Percentiles rank a stretch among this genome's conserved stretches.
These are phyloP conservation scores for Scylla paramamosain DNA, from an alignment of 1,140 invertebrate genomes.

Conservation along the genomic window DNA sequence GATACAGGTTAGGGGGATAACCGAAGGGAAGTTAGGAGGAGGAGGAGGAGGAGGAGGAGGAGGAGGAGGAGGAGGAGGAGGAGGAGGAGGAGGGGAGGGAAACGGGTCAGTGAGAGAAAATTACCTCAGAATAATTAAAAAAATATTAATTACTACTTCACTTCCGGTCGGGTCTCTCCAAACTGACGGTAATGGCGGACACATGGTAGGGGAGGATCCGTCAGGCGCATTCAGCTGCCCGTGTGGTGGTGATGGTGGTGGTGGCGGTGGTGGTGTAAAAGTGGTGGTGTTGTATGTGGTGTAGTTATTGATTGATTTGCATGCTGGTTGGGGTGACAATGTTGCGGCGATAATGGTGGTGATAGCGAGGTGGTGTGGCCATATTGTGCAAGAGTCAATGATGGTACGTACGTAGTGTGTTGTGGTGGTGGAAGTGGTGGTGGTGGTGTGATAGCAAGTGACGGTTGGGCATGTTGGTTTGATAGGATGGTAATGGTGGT, in stretches of 20 bases:
- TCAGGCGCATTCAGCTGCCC: not conserved
- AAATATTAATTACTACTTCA: constrained; percentile 55
- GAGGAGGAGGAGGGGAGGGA: not conserved
- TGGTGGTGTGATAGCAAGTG: not conserved
- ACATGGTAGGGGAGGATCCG: not conserved
- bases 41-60: not conserved
- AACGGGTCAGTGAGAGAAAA: constrained; percentile 14
- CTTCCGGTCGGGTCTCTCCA: constrained; percentile 36
- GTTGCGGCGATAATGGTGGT: not conserved
- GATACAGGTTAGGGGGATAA: not conserved
- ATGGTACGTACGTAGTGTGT: not conserved
- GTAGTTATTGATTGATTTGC: not conserved
- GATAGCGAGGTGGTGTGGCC: not conserved
- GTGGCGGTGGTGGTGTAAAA: no score
- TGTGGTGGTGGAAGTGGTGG: not conserved
- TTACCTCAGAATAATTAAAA: constrained; percentile 59
- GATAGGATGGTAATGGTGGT: not conserved
- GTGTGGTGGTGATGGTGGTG: not conserved
- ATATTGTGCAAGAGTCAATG: not conserved
- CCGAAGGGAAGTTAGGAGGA: not conserved
- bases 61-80: not conserved
- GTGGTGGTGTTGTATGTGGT: not conserved
- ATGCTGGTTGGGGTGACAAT: not conserved
- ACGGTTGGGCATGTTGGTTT: not conserved
- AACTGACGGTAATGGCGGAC: constrained; percentile 11